Percentiles rank a stretch among this genome's conserved stretches.
Conservation (phyloP, 2,888 invertebrate species). For the Cosmorhoe ocellata region DNA sequence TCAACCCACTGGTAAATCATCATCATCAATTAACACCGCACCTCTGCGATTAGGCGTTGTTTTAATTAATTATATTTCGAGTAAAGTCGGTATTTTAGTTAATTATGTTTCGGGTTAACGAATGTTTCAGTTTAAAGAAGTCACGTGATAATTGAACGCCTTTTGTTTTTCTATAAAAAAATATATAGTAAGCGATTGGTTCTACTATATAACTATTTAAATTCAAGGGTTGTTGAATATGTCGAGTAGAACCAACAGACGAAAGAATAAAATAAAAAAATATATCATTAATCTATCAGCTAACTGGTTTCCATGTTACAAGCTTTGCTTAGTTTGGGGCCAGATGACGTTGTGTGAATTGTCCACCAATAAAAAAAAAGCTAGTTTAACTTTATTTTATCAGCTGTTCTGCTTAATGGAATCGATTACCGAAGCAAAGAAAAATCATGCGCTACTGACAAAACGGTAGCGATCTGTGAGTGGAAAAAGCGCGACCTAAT, state of each 20-base stretch:
- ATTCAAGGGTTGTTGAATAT: too few relatives aligned
- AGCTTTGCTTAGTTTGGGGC: too few relatives aligned
- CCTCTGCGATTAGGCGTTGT: slow-evolving; percentile 40
- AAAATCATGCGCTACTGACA: slow-evolving; percentile 66
- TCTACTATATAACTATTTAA: too few relatives aligned
- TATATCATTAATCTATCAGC: too few relatives aligned
- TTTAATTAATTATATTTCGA: slow-evolving; percentile 25
- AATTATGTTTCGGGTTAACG: slow-evolving; percentile 17
- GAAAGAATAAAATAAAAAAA: too few relatives aligned
- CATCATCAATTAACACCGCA: slow-evolving; percentile 46
- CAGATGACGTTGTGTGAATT: too few relatives aligned
- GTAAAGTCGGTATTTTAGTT: slow-evolving; percentile 22
- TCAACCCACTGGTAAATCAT: slow-evolving; percentile 59
- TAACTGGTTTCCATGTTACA: too few relatives aligned
- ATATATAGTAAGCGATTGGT: too few relatives aligned
- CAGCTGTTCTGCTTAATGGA: neutral
- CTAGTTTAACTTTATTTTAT: neutral
- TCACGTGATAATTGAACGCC: too few relatives aligned
- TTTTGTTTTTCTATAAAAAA: too few relatives aligned
- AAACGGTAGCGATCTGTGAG: slow-evolving; percentile 71
- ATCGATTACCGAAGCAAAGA: slow-evolving; percentile 23
- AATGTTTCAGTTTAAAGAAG: slow-evolving; percentile 15
- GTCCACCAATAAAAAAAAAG: too few relatives aligned
- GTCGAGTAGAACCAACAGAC: too few relatives aligned
- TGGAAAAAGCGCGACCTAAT: slow-evolving; percentile 80